These are phyloP conservation scores for Caiman crocodilus DNA, from an alignment of 2,797 vertebrate genomes.

Conservation along the genomic window DNA sequence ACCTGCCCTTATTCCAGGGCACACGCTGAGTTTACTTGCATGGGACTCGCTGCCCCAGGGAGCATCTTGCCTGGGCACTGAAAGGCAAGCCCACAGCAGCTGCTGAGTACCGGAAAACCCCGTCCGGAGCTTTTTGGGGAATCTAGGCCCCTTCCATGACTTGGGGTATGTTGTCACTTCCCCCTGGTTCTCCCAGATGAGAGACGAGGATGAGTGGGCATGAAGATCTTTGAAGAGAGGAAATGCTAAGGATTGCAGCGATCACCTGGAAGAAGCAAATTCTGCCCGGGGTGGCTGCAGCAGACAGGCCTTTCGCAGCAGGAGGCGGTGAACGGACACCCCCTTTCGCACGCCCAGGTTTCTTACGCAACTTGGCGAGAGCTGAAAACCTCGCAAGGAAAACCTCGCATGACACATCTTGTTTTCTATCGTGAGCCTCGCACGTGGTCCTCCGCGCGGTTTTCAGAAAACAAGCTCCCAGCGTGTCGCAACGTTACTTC, in stretches of 20 bases:
- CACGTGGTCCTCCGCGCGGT: not conserved
- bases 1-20: not conserved
- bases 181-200: not conserved
- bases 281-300: not conserved
- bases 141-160: not conserved
- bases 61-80: not conserved
- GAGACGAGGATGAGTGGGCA: not conserved
- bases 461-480: not conserved
- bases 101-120: not conserved
- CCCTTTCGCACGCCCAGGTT: no score
- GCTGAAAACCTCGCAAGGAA: not conserved
- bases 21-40: not conserved
- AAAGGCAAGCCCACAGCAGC: not conserved
- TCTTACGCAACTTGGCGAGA: not conserved
- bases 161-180: no score
- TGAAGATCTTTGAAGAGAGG: not conserved
- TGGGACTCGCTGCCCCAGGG: not conserved
- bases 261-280: not conserved
- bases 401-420: not conserved
- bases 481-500: not conserved
- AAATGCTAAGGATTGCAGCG: not conserved
- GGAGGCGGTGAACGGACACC: not conserved
- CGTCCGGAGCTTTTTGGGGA: not conserved
- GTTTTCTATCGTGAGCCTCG: not conserved
- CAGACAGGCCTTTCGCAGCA: not conserved